phyloP scores from a whole-genome alignment of 2,888 invertebrate genomes.

The Seira sanloemensis region DNA sequence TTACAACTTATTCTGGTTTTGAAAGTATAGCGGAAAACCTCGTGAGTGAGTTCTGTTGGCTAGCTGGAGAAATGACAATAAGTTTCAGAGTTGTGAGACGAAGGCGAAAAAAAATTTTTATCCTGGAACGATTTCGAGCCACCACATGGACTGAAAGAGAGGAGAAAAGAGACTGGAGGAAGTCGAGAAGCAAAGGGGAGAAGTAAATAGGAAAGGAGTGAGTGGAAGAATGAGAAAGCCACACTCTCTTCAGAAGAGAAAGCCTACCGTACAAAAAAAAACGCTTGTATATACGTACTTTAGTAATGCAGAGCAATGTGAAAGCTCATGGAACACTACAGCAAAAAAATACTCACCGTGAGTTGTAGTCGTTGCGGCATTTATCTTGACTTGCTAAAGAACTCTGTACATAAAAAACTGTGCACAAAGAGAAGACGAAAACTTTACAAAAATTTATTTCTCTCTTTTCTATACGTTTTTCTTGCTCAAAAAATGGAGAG shows the following conservation, averaged over 20 bases:
- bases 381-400: neutral
- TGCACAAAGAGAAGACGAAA: too few species aligned
- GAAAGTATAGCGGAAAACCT: neutral
- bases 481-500: too few species aligned
- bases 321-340: neutral
- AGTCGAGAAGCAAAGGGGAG: neutral
- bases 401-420: too few species aligned
- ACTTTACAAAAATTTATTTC: too few species aligned
- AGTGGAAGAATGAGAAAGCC: conserved; percentile 10
- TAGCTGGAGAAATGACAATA: conserved; percentile 15
- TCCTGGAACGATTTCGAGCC: neutral
- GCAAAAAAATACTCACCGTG: neutral
- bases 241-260: neutral
- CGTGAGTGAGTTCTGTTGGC: neutral
- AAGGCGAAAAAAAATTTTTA: neutral
- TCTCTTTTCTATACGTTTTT: too few species aligned
- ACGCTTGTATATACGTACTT: neutral
- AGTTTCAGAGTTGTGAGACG: neutral
- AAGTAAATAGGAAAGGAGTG: neutral
- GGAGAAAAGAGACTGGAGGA: conserved; percentile 9
- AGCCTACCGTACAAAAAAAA: too few species aligned
- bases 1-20: conserved; percentile 9
- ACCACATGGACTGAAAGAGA: neutral
- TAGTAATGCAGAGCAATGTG: neutral
- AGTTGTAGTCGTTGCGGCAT: conserved; percentile 8